Evolutionary conservation across 2,888 invertebrate species (phyloP).

Genomic region (Drosophila kambysellisi): DNA sequence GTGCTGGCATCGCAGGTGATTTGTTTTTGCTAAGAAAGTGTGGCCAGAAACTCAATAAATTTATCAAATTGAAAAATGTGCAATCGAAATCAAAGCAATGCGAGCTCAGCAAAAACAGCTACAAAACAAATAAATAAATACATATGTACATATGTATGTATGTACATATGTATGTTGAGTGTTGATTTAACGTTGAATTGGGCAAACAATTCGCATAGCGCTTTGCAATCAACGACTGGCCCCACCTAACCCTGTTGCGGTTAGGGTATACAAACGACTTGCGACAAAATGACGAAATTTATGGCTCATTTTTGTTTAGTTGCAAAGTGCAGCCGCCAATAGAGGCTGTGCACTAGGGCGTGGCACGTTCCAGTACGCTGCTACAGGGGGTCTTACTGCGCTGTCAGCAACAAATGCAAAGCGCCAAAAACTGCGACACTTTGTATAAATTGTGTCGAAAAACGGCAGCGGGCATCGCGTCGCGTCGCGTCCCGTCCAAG

Average conservation of each 20-base stretch:
- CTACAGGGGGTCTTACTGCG: slow-evolving; percentile 8
- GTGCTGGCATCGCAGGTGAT: slow-evolving; percentile 58
- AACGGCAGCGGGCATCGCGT: slow-evolving; percentile 67
- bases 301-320: slow-evolving; percentile 63
- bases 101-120: slow-evolving; percentile 10
- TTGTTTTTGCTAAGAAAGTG: slow-evolving; percentile 56
- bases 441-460: slow-evolving; percentile 82
- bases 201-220: slow-evolving; percentile 68
- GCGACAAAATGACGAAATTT: slow-evolving; percentile 81
- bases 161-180: slow-evolving; percentile 18
- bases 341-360: slow-evolving; percentile 48
- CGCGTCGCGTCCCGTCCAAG: slow-evolving; percentile 18
- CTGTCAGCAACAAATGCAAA: slow-evolving; percentile 82
- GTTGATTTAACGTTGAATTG: slow-evolving; percentile 65
- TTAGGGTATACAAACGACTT: slow-evolving; percentile 44
- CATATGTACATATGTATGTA: slow-evolving; percentile 25
- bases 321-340: slow-evolving; percentile 69
- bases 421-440: slow-evolving; percentile 82
- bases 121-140: slow-evolving; percentile 16
- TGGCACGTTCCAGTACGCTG: slow-evolving; percentile 20
- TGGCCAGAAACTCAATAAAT: slow-evolving; percentile 61
- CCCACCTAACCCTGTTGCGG: slow-evolving; percentile 48
- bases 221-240: slow-evolving; percentile 68
- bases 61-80: slow-evolving; percentile 77
- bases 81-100: slow-evolving; percentile 78